Percentiles rank a stretch among this genome's conserved stretches.
Conservation (phyloP, 2,113 vertebrate genomes). For the Mellivora capensis region DNA sequence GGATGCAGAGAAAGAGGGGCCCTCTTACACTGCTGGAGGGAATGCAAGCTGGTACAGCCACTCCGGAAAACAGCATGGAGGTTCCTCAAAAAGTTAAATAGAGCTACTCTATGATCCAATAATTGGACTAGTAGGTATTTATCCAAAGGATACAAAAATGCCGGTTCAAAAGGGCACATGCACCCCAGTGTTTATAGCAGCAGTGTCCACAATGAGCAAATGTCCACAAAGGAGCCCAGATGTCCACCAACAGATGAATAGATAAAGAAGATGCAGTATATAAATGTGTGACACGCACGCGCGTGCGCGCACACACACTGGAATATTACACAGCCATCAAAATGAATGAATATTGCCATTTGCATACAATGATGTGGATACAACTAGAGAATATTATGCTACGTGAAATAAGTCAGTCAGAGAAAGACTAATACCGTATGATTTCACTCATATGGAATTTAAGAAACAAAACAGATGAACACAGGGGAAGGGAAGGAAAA, state of each 20-base stretch:
- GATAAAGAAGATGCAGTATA: background rate
- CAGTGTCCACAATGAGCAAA: background rate
- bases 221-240: too few relatives aligned
- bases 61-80: background rate
- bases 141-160: background rate
- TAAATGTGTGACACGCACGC: too few relatives aligned
- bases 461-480: background rate
- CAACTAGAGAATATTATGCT: background rate
- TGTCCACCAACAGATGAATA: background rate
- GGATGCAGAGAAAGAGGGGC: background rate
- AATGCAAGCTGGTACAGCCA: background rate
- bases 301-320: background rate
- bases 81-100: background rate
- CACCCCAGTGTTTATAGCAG: background rate
- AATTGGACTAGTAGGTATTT: background rate
- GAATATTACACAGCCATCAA: background rate
- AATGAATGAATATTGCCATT: background rate
- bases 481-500: background rate
- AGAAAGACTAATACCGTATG: background rate
- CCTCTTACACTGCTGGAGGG: background rate
- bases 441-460: background rate
- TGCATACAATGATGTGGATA: background rate
- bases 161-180: background rate
- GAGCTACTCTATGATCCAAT: background rate
- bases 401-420: background rate